Percentiles rank a stretch among this genome's conserved stretches.
phyloP scores from a whole-genome alignment of 2,888 invertebrate species.

The Ochropacha duplaris region DNA sequence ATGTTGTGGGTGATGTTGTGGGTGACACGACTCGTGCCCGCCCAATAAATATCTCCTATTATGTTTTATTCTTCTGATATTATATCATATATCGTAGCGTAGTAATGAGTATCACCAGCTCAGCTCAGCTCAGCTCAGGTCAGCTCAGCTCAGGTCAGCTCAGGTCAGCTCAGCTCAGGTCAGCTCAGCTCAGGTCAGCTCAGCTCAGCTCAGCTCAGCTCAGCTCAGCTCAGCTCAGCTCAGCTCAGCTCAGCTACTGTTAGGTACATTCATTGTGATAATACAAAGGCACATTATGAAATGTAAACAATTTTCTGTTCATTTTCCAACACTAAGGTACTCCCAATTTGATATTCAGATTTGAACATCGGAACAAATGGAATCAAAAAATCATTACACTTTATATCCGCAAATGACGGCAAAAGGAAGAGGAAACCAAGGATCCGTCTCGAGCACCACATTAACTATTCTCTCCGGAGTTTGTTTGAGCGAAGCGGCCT shows the following conservation, averaged over 20 bases:
- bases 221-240: too few relatives aligned
- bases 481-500: neutral
- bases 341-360: neutral
- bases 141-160: too few relatives aligned
- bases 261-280: neutral
- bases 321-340: neutral
- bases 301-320: neutral
- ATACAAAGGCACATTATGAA: neutral
- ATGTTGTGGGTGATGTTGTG: too few relatives aligned
- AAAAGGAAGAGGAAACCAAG: neutral
- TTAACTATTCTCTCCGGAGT: constrained; percentile 4
- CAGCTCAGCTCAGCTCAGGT: too few relatives aligned
- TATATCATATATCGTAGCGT: neutral
- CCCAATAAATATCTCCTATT: too few relatives aligned
- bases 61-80: neutral
- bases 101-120: too few relatives aligned
- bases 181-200: too few relatives aligned
- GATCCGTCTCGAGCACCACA: neutral
- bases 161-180: too few relatives aligned
- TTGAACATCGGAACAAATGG: neutral
- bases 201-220: too few relatives aligned
- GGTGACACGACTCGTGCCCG: too few relatives aligned
- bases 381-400: constrained; percentile 4
- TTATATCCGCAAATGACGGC: constrained; percentile 1
- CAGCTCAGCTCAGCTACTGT: too few relatives aligned